Evolutionary conservation across 2,797 vertebrate genomes (phyloP).

Genomic region (Lindbergichthys nudifrons): DNA sequence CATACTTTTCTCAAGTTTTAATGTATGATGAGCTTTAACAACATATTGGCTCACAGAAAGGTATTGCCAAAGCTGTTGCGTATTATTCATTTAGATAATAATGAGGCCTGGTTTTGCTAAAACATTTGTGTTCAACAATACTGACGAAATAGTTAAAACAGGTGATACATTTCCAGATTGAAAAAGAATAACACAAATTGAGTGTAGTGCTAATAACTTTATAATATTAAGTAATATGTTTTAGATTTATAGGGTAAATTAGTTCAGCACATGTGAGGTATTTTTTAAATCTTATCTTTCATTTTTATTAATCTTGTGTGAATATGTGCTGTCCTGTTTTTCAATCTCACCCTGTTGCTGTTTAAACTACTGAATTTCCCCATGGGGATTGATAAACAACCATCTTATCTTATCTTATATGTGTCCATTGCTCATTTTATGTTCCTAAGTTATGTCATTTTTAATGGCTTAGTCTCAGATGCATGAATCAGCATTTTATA

Average conservation of each 20-base stretch:
- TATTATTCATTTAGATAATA: neutral
- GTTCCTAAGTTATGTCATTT: neutral
- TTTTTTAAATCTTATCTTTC: too few relatives aligned
- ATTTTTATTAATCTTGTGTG: too few relatives aligned
- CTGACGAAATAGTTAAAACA: neutral
- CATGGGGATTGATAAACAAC: too few relatives aligned
- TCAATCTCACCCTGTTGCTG: too few relatives aligned
- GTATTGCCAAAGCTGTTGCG: neutral
- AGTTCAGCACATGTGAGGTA: neutral
- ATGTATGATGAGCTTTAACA: neutral
- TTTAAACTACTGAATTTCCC: too few relatives aligned
- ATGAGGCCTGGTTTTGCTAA: neutral
- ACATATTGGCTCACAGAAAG: neutral
- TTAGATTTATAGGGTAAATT: neutral
- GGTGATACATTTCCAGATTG: neutral
- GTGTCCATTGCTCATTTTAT: neutral
- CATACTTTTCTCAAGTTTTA: conserved; percentile 1
- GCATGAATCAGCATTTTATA: neutral
- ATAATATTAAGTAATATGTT: neutral
- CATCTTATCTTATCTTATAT: too few relatives aligned
- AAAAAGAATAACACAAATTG: neutral
- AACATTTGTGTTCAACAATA: neutral
- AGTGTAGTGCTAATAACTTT: too few relatives aligned
- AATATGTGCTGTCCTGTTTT: too few relatives aligned
- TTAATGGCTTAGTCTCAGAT: neutral